Conservation (phyloP, 1,140 invertebrate genomes). For the Phymorhynchus buccinoides region DNA sequence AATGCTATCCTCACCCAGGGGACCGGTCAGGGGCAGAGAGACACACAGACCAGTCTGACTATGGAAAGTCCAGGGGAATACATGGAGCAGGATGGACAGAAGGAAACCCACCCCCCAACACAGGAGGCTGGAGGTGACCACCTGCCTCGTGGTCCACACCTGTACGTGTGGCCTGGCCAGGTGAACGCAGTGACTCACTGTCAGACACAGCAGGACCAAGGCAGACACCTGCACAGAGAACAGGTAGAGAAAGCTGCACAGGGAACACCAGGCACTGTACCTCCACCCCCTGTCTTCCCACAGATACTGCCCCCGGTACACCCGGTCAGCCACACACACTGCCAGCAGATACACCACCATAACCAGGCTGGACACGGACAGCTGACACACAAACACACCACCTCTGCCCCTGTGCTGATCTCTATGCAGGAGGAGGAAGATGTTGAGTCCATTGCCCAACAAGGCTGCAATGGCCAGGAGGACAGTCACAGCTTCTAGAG, state of each 20-base stretch:
- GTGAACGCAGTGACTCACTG: not conserved
- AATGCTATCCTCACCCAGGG: not conserved
- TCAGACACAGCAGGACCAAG: not conserved
- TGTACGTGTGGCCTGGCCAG: not conserved
- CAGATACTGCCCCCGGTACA: slow-evolving; percentile 56
- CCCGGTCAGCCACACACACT: slow-evolving; percentile 54
- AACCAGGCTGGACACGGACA: slow-evolving; percentile 52
- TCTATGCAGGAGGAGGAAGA: slow-evolving; percentile 29
- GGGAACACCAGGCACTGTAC: slow-evolving; percentile 36
- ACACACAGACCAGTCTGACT: not conserved
- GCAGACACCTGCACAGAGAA: slow-evolving; percentile 40
- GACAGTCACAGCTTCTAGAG: slow-evolving; percentile 45
- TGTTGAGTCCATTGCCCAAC: slow-evolving; percentile 50
- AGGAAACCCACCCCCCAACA: not conserved
- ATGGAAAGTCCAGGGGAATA: not conserved
- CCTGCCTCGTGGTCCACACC: not conserved
- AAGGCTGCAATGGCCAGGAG: slow-evolving; percentile 46
- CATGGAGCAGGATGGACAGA: not conserved
- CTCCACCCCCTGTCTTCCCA: slow-evolving; percentile 54
- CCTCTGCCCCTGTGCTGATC: not conserved
- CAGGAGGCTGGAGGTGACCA: slow-evolving; percentile 53
- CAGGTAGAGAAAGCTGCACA: not conserved
- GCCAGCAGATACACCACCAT: slow-evolving; percentile 64
- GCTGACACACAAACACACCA: not conserved
- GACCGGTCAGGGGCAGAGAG: not conserved